Percentiles rank a stretch among this genome's conserved stretches.
Conservation (phyloP, 2,888 invertebrate species). For the Eremobia ochroleuca region DNA sequence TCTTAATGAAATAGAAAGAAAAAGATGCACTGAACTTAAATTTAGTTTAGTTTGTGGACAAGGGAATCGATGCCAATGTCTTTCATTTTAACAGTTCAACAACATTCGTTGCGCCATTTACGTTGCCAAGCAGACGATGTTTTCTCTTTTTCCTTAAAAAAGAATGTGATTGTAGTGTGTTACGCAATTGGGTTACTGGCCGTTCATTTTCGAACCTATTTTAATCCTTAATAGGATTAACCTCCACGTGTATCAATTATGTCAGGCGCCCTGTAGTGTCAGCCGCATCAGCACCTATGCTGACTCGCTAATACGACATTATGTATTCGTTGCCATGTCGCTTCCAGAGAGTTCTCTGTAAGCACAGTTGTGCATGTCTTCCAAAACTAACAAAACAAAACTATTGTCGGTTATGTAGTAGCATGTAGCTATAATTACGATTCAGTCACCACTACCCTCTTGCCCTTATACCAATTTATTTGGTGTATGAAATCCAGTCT, state of each 20-base stretch:
- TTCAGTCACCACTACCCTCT: not conserved
- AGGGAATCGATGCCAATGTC: too few relatives aligned
- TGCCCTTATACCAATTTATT: not conserved
- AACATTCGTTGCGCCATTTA: not conserved
- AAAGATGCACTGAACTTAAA: too few relatives aligned
- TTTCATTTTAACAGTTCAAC: not conserved
- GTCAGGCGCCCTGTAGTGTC: not conserved
- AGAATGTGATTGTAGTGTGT: not conserved
- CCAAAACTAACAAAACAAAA: not conserved
- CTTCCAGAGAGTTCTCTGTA: not conserved
- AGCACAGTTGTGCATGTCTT: too few relatives aligned
- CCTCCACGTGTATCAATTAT: not conserved
- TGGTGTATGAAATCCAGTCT: not conserved
- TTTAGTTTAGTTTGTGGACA: too few relatives aligned
- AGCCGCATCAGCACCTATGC: not conserved
- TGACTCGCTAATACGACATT: not conserved
- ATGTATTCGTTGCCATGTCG: not conserved
- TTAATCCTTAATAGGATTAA: not conserved
- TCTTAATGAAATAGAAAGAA: too few relatives aligned
- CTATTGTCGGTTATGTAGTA: not conserved
- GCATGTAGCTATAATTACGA: not conserved
- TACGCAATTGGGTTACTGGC: not conserved
- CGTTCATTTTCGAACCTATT: not conserved
- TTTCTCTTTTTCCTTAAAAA: not conserved
- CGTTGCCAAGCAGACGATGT: not conserved